These are phyloP conservation scores for Cantharis rustica DNA, from an alignment of 2,888 invertebrate species.

Conservation along the genomic window DNA sequence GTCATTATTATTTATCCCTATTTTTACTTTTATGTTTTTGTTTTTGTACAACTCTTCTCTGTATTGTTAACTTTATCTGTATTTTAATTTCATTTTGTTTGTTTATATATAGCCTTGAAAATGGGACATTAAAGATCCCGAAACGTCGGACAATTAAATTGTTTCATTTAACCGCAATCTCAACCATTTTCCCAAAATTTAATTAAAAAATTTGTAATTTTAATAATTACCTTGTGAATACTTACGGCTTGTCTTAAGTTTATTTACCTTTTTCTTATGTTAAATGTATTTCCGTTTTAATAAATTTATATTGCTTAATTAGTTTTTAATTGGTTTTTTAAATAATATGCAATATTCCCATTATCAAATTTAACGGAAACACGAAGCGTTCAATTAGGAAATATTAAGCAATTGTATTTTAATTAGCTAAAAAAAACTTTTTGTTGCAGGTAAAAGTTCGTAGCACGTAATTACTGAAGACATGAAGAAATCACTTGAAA, in stretches of 20 bases:
- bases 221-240: neutral
- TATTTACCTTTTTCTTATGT: neutral
- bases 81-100: too few relatives aligned
- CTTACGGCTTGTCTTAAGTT: neutral
- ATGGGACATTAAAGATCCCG: too few relatives aligned
- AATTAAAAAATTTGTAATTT: neutral
- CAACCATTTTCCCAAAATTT: too few relatives aligned
- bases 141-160: too few relatives aligned
- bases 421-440: neutral
- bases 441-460: neutral
- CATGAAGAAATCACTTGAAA: conserved; percentile 42
- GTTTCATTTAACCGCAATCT: too few relatives aligned
- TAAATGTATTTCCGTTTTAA: neutral
- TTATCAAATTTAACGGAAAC: neutral
- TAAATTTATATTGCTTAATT: neutral
- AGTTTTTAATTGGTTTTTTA: neutral
- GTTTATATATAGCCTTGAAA: too few relatives aligned
- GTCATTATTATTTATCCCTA: too few relatives aligned
- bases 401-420: neutral
- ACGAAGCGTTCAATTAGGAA: neutral
- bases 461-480: neutral
- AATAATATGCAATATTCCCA: neutral
- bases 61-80: too few relatives aligned
- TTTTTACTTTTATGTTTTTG: too few relatives aligned
- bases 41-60: too few relatives aligned